These are phyloP conservation scores for Ostrea edulis DNA, from an alignment of 1,140 invertebrate genomes.

Conservation along the genomic window DNA sequence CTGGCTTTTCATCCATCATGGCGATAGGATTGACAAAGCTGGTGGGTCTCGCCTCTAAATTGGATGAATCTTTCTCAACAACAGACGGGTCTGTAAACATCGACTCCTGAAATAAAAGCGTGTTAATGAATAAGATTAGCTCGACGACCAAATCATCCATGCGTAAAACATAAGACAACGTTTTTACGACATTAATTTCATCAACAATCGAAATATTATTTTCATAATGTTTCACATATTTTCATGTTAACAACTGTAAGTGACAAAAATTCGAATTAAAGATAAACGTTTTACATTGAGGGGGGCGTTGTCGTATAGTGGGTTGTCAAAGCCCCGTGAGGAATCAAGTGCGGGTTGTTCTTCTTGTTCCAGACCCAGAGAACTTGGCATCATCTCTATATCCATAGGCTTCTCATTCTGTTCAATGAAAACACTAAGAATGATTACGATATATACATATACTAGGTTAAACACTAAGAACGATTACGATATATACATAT, in stretches of 20 bases:
- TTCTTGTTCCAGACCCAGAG: slow-evolving; percentile 40
- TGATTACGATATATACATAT: too few relatives aligned
- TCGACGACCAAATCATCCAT: too few relatives aligned
- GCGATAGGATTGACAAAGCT: slow-evolving; percentile 18
- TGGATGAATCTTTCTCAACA: neutral
- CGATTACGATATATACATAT: too few relatives aligned
- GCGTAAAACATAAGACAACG: too few relatives aligned
- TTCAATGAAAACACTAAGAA: neutral
- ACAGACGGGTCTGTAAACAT: slow-evolving; percentile 7
- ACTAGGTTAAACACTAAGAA: too few relatives aligned
- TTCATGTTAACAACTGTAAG: too few relatives aligned
- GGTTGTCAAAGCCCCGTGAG: slow-evolving; percentile 52
- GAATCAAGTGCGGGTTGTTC: slow-evolving; percentile 50
- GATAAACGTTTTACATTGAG: neutral
- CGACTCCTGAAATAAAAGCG: neutral
- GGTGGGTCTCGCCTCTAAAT: neutral
- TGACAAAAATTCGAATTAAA: too few relatives aligned
- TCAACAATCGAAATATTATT: too few relatives aligned
- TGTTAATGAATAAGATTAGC: too few relatives aligned
- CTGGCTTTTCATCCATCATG: neutral
- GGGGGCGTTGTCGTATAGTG: slow-evolving; percentile 48
- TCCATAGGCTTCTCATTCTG: slow-evolving; percentile 55
- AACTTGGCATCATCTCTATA: slow-evolving; percentile 53
- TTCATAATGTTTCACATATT: too few relatives aligned
- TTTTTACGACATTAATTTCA: too few relatives aligned